Conservation (phyloP, 2,888 invertebrate species). For the Listrodromus nycthemerus region DNA sequence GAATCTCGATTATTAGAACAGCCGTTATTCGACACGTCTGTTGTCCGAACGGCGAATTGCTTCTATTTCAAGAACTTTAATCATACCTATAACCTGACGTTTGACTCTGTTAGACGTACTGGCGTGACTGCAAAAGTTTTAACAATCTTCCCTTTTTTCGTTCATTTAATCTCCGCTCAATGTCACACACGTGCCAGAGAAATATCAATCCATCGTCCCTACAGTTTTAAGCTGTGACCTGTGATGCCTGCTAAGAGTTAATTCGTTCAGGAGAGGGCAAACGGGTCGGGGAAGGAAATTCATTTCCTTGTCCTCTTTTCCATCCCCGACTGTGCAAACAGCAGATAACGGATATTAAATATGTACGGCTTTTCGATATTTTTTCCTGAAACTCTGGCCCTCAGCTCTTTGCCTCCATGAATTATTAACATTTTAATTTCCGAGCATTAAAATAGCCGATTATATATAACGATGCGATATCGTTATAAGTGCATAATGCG, state of each 20-base stretch:
- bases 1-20: too few relatives aligned
- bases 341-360: conserved; percentile 26
- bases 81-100: too few relatives aligned
- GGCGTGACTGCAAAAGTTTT: too few relatives aligned
- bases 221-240: background rate
- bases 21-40: too few relatives aligned
- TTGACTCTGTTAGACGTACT: too few relatives aligned
- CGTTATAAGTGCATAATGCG: background rate
- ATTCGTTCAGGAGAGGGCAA: background rate
- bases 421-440: conserved; percentile 27
- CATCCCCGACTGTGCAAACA: conserved; percentile 31
- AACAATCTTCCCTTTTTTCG: too few relatives aligned
- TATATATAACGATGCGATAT: background rate
- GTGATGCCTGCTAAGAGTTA: conserved; percentile 3
- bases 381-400: conserved; percentile 1
- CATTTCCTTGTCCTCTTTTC: conserved; percentile 8
- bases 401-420: background rate
- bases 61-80: too few relatives aligned
- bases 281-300: background rate
- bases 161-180: too few relatives aligned
- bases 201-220: background rate
- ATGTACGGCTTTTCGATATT: conserved; percentile 21
- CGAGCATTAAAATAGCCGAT: background rate
- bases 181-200: background rate
- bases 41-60: too few relatives aligned